Base-by-base conservation (phyloP, 2,797 vertebrate genomes). In the Micropoecilia bifurca region DNA sequence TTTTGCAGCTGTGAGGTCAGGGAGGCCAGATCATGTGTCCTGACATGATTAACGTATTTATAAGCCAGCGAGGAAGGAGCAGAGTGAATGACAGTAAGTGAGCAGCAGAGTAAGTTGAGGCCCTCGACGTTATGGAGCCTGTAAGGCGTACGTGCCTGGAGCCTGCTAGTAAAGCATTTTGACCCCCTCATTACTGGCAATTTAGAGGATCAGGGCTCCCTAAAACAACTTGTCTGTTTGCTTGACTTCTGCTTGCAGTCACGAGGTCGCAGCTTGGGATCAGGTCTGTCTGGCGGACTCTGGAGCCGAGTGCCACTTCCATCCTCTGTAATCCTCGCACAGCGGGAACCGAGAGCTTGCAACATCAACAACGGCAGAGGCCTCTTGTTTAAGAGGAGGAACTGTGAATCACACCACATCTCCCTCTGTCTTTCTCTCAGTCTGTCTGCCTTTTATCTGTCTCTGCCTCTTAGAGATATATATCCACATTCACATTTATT, bases 181-280 rank as follows among this genome's bases (percentile, higher is more conserved):
- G 92, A 91, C 90, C 92, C 88, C 86, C 89, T 92, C 89, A 91
- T 93, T 93, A 93, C 85, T 78, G 81, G 83, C 88, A 89, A 89
- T 94, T 93, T 90, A 92, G 89, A 89, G 87, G 88, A 89, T 83
- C 85, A 86, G 71, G 87, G 81, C 78, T 92, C 87, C 79, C 85
- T 92, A 92, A 94, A 94, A 93, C 92, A 94, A 93, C 94, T 88
- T 79, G 91, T 88, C 87, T 86, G 76, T 92, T 89, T 74, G 88
- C 86, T 79, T 89, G 85, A 85, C 89, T 85, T 78, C 84, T 77
- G 84, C 82, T 77, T 87, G 87, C 74, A 89, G 84, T 86, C 83
- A 86, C 83, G 74, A 87, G 86, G 78, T 85, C 45, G 9, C 85
- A 78, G 83, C 73, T 66, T 82, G 80, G 75, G 91, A 91, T 89